phyloP scores from a whole-genome alignment of 2,797 vertebrate species.

The Pipistrellus pygmaeus region DNA sequence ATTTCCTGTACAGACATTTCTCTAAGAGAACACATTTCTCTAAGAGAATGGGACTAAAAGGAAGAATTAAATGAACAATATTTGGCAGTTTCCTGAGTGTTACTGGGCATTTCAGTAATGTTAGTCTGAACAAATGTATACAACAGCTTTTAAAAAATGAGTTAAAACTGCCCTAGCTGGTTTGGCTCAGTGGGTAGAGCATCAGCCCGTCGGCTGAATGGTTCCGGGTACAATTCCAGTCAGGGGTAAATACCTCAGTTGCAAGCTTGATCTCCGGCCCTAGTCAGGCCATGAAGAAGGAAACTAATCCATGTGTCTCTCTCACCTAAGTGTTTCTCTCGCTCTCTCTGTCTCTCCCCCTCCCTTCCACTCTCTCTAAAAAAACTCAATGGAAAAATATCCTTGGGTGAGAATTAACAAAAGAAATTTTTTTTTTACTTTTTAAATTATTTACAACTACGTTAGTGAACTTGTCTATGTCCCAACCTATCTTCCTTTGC shows the following conservation, averaged over 20 bases:
- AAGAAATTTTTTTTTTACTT: not conserved
- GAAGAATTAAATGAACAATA: not conserved
- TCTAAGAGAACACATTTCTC: not conserved
- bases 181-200: too few species aligned
- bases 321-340: not conserved
- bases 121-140: not conserved
- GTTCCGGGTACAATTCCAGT: not conserved
- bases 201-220: not conserved
- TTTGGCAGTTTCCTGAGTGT: not conserved
- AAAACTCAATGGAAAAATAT: not conserved
- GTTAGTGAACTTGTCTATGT: not conserved
- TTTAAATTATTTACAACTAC: not conserved
- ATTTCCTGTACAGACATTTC: not conserved
- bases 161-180: not conserved
- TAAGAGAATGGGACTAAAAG: slow-evolving; percentile 5
- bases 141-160: not conserved
- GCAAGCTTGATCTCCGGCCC: not conserved
- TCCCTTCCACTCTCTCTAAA: not conserved
- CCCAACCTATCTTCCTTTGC: not conserved
- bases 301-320: not conserved
- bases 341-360: not conserved
- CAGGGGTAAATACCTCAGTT: not conserved
- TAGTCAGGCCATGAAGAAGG: not conserved
- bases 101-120: not conserved
- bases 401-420: not conserved